phyloP scores from a whole-genome alignment of 37 sponge, comb jelly and placozoan genomes.

The Beroe ovata region DNA sequence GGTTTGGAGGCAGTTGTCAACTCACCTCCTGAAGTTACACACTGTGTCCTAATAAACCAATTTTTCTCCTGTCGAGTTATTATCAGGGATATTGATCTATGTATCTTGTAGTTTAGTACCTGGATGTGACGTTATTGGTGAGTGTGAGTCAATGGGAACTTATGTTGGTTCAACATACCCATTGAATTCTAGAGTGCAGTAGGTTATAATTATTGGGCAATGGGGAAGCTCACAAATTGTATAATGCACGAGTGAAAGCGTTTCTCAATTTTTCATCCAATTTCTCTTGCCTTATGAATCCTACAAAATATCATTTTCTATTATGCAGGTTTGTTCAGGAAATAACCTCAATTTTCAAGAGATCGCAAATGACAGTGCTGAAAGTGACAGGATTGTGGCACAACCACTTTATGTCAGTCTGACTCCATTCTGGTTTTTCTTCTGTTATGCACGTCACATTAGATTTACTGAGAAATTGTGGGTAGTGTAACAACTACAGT shows the following conservation, averaged over 20 bases:
- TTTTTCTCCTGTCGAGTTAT: conserved; percentile 11
- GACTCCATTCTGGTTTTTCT: not conserved
- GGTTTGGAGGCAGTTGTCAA: too few species aligned
- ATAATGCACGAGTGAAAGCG: too few species aligned
- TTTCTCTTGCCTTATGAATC: too few species aligned
- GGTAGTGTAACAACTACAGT: too few species aligned
- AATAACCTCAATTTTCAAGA: not conserved
- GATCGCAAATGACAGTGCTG: not conserved
- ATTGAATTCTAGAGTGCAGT: too few species aligned
- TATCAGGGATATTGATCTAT: conserved; percentile 19
- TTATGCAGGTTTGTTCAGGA: not conserved
- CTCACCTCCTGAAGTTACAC: conserved; percentile 46
- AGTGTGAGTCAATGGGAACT: too few species aligned
- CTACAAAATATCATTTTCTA: too few species aligned
- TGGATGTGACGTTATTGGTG: too few species aligned
- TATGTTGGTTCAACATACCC: too few species aligned
- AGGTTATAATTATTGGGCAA: too few species aligned
- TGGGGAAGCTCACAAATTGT: too few species aligned
- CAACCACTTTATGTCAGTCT: conserved; percentile 5
- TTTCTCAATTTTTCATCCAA: too few species aligned
- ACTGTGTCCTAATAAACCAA: conserved; percentile 55
- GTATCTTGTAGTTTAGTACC: conserved; percentile 27
- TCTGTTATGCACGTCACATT: conserved; percentile 14
- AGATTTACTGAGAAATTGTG: not conserved
- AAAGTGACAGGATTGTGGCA: not conserved